Base-by-base conservation (phyloP, 2,888 invertebrate species). In the Pollenia amentaria region DNA sequence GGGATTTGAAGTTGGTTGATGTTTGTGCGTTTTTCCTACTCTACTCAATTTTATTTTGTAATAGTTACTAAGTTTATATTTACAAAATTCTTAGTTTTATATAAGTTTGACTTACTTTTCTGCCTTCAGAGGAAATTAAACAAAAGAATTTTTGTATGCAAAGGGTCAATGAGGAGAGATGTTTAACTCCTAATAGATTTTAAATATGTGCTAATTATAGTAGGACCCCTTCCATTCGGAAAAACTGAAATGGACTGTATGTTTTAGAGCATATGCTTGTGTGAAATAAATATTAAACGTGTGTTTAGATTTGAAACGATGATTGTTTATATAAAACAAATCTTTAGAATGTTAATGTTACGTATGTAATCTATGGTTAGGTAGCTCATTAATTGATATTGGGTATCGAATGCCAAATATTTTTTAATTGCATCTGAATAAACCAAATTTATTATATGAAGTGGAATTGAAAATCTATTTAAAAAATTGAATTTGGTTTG, bases 1-100 rank as follows among this genome's bases (percentile, higher is more conserved):
- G 67, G 67, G 60, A 81, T 46, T 53, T 69, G 62, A 76, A 69
- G 64, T 57, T 57, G 9, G 64, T 57, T 57, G 4, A 57, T 18
- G 40, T 55, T 77, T 72, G 55, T 48, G 11, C 51, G 46, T 72
- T 51, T 67, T 85, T 55, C 64, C 55, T 55, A 46, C 44, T 67
- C 14, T 51, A 46, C 44, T 67, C 14, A 44, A 7, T 67, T 73
- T 73, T 55, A 60, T 69, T 82, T 81, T 81, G 51, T 64, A 69
- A 38, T 86, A 86, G 83, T 72, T 57, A 69, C 16, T 83, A 85
- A 85, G 85, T 84, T 80, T 69, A 18, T 48, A 11, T 81, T 53
- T 67, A 83, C 77, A 79, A 84, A 87, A 87, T 84, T 76, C 11
- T 40, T 77, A 76, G 72, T 76, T 40, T 62, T 57, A 9, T 75